phyloP scores from a whole-genome alignment of 2,113 vertebrate species.

The Aspiorhynchus laticeps region DNA sequence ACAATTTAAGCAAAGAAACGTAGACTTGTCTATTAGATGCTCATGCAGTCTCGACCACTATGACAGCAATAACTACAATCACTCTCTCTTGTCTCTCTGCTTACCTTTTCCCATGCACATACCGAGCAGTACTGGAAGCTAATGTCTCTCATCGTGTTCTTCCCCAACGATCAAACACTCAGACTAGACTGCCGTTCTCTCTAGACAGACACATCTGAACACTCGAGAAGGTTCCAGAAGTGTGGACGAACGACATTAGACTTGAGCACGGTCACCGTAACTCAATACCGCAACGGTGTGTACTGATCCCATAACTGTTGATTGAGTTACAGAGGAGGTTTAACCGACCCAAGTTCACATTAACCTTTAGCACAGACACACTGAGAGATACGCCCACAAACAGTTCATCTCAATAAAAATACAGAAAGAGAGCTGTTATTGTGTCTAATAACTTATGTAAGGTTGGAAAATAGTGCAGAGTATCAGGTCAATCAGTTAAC shows the following conservation, averaged over 20 bases:
- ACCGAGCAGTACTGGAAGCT: conserved; percentile 73
- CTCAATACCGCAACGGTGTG: conserved; percentile 24
- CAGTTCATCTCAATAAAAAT: conserved; percentile 22
- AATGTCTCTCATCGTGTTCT: conserved; percentile 75
- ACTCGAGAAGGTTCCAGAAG: conserved; percentile 51
- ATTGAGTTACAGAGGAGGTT: conserved; percentile 49
- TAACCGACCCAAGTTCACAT: conserved; percentile 18
- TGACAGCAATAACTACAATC: conserved; percentile 2
- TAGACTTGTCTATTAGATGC: background rate
- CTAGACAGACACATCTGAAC: conserved; percentile 52
- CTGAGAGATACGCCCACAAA: conserved; percentile 37
- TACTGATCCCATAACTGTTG: conserved; percentile 45
- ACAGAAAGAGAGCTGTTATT: background rate
- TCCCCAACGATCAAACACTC: conserved; percentile 20
- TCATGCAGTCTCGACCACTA: background rate
- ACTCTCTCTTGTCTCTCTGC: conserved; percentile 38
- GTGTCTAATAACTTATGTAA: background rate
- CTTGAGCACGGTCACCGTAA: conserved; percentile 31
- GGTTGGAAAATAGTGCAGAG: background rate
- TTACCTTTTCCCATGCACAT: conserved; percentile 81
- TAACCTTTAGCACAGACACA: conserved; percentile 30
- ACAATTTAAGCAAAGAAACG: background rate
- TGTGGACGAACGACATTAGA: conserved; percentile 12
- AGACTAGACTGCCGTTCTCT: conserved; percentile 17
- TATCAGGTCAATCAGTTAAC: background rate